A percentile compares a stretch with the other conserved stretches of the same genome.
Evolutionary conservation across 2,888 invertebrate genomes (phyloP).

Genomic region (Thymelicus acteon): DNA sequence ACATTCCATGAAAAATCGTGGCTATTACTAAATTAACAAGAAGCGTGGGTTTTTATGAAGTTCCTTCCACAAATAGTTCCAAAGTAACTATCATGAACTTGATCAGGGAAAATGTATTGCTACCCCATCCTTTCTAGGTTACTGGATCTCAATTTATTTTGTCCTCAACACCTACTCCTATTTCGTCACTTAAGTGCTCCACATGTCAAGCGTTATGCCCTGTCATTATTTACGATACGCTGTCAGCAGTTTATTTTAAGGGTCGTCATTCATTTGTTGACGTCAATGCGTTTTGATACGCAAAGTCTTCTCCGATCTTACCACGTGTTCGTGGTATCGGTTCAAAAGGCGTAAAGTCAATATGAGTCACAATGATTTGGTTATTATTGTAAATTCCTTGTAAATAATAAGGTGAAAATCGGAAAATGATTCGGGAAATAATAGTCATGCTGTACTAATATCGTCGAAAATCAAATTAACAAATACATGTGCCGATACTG

Average conservation of each 20-base stretch:
- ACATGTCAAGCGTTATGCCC: constrained; percentile 33
- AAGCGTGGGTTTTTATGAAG: no score
- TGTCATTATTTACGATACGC: constrained; percentile 35
- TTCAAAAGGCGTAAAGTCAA: no score
- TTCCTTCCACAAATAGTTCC: not conserved
- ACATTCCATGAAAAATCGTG: no score
- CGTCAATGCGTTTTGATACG: not conserved
- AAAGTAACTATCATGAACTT: constrained; percentile 6
- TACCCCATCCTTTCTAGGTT: constrained; percentile 25
- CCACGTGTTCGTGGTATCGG: no score
- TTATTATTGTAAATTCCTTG: no score
- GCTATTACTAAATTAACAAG: no score
- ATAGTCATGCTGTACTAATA: no score
- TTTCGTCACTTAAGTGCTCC: constrained; percentile 36
- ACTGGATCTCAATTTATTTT: constrained; percentile 34
- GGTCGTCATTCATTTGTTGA: constrained; percentile 22
- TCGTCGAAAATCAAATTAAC: no score
- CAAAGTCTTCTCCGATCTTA: not conserved
- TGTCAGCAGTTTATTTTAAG: constrained; percentile 21
- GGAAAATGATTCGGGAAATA: no score
- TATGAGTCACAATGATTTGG: no score
- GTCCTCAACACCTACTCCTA: constrained; percentile 30
- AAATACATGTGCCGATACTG: not conserved
- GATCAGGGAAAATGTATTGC: constrained; percentile 8
- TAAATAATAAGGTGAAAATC: no score